phyloP scores from a whole-genome alignment of 2,797 vertebrate species.

The Myiotriccus ornatus region DNA sequence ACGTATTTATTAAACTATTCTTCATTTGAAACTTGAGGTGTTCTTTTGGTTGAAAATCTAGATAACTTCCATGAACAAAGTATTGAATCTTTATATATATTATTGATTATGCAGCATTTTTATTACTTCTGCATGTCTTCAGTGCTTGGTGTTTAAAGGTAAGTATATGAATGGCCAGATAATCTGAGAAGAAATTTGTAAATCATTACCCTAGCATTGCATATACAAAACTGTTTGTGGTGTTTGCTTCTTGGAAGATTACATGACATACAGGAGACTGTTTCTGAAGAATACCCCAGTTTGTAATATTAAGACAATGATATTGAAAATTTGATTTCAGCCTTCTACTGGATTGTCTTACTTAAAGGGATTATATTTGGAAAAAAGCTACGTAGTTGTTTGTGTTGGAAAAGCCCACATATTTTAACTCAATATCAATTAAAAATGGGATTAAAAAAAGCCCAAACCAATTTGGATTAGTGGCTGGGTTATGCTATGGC shows the following conservation, averaged over 20 bases:
- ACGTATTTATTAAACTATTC: background rate
- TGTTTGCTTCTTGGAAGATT: background rate
- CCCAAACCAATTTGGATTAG: background rate
- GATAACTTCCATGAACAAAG: background rate
- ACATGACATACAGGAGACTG: background rate
- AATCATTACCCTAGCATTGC: background rate
- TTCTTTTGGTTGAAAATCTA: background rate
- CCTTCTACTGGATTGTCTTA: background rate
- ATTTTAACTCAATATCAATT: background rate
- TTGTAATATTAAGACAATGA: background rate
- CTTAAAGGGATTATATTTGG: background rate
- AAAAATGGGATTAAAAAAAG: background rate
- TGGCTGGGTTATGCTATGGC: background rate
- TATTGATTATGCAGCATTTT: background rate
- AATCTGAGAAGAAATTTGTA: background rate
- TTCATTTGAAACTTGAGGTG: background rate
- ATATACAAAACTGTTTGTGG: background rate
- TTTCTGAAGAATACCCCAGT: background rate
- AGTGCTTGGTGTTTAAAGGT: background rate
- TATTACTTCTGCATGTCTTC: background rate
- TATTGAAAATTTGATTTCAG: background rate
- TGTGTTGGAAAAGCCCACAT: background rate
- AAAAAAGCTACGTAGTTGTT: background rate
- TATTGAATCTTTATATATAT: background rate
- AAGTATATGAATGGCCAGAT: background rate